Conservation (phyloP, 2,797 vertebrate species). For the Diglossa cyanea region DNA sequence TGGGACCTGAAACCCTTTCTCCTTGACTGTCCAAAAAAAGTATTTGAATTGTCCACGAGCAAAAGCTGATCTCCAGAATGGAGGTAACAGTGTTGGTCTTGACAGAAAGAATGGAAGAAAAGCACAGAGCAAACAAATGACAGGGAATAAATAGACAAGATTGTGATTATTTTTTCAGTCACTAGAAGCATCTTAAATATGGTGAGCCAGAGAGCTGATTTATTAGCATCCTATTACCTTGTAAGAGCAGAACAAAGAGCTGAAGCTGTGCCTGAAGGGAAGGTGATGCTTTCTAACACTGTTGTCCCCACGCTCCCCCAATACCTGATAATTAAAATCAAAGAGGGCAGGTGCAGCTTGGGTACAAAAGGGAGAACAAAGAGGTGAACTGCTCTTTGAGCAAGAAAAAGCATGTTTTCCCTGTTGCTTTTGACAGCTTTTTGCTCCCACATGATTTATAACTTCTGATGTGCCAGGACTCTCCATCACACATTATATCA, state of each 20-base stretch:
- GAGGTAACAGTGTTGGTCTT: background rate
- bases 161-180: background rate
- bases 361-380: slow-evolving; percentile 29
- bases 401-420: background rate
- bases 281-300: slow-evolving; percentile 13
- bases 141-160: background rate
- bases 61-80: background rate
- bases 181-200: slow-evolving; percentile 19
- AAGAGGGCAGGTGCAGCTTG: slow-evolving; percentile 40
- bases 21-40: background rate
- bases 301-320: fast-evolving
- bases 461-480: background rate
- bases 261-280: slow-evolving; percentile 10
- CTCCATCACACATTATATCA: background rate
- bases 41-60: background rate
- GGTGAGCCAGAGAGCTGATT: background rate
- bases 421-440: background rate
- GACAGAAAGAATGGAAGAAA: background rate
- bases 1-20: background rate
- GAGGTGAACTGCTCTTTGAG: slow-evolving; percentile 11
- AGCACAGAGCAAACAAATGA: background rate
- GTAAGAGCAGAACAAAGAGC: slow-evolving; percentile 27
- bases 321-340: slow-evolving; percentile 46
- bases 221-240: slow-evolving; percentile 41
- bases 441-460: background rate